These are phyloP conservation scores for Apodemus sylvaticus DNA, from an alignment of 2,113 vertebrate genomes.

Conservation along the genomic window DNA sequence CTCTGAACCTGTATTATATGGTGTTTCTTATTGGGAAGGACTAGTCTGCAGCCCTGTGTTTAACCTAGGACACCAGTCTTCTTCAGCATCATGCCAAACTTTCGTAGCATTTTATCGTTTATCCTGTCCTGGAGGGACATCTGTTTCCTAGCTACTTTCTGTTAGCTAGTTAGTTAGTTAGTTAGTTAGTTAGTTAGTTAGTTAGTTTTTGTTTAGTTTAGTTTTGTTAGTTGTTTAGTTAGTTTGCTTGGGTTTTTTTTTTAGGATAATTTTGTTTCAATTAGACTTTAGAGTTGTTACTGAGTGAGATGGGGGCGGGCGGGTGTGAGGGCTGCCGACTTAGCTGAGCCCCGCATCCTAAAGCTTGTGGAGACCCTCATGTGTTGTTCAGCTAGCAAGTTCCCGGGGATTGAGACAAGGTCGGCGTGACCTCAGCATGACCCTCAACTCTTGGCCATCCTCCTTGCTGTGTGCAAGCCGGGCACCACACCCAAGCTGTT, in stretches of 20 bases:
- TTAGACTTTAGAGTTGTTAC: neutral
- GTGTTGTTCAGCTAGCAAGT: neutral
- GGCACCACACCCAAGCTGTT: fast-evolving
- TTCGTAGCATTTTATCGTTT: neutral
- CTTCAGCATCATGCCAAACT: neutral
- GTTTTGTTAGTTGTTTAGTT: too few species aligned
- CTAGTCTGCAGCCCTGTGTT: neutral
- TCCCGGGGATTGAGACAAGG: neutral
- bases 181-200: too few species aligned
- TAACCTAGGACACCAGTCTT: neutral
- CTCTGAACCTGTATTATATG: too few species aligned
- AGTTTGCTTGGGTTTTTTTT: neutral
- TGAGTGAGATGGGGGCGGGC: neutral
- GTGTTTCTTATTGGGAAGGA: neutral
- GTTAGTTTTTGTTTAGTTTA: too few species aligned
- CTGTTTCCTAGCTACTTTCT: neutral
- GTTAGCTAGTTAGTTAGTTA: neutral
- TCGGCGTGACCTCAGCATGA: neutral
- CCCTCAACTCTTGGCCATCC: neutral
- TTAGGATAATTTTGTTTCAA: neutral
- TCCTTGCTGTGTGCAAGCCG: neutral
- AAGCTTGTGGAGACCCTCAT: neutral
- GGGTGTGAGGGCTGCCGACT: neutral
- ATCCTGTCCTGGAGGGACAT: neutral
- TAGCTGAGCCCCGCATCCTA: neutral